Evolutionary conservation across 2,113 vertebrate species (phyloP).

Genomic region (Mohoua ochrocephala): DNA sequence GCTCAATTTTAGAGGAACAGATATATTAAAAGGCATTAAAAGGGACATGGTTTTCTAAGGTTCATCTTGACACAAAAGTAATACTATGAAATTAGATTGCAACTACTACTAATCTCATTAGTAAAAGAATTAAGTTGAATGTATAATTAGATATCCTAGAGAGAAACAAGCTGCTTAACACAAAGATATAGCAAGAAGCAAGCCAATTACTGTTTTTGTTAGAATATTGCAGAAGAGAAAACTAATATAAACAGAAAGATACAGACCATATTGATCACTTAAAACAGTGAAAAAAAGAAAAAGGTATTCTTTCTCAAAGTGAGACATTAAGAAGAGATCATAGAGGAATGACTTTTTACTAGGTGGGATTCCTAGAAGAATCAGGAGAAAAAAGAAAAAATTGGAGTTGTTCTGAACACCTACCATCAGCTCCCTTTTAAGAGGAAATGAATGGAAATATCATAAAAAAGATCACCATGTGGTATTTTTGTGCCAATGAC

Average conservation of each 20-base stretch:
- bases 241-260: not conserved
- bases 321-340: not conserved
- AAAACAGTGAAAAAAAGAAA: not conserved
- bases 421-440: not conserved
- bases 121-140: not conserved
- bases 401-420: not conserved
- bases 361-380: not conserved
- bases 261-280: not conserved
- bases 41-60: not conserved
- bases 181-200: not conserved
- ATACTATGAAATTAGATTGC: not conserved
- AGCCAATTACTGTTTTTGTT: not conserved
- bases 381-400: not conserved
- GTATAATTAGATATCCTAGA: not conserved
- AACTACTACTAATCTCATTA: not conserved
- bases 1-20: not conserved
- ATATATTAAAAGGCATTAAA: not conserved
- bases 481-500: not conserved
- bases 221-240: not conserved
- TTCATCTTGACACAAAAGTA: not conserved
- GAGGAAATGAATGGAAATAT: not conserved
- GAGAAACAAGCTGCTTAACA: not conserved
- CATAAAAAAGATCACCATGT: not conserved
- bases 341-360: not conserved
- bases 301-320: not conserved